Evolutionary conservation across 1,140 invertebrate genomes (phyloP), one percentile per base, ranked within the genome.

Genomic region (Sycophila sp.): DNA sequence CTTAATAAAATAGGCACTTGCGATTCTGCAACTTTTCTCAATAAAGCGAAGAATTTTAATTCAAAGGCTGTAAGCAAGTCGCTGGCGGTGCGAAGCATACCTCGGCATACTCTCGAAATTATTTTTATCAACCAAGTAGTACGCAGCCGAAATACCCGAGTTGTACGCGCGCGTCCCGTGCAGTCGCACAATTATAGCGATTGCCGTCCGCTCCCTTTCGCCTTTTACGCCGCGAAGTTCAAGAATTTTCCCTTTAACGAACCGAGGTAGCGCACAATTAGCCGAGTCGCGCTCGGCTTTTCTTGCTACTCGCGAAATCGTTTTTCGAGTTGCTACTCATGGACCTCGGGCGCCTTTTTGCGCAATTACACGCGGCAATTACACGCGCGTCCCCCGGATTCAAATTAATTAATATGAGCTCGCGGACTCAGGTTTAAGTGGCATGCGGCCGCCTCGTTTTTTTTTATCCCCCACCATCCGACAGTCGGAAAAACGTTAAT

Each of bases 321-420:
- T 5, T 11, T 36, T 36, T 36, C 5, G n/a, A 42, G 3, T 42
- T 15, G 40, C n/a, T n/a, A n/a, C 42, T 8, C 26, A 30, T 32
- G 51, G 26, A 32, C 51, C 51, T 28, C 19, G 42, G 17, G 7
- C n/a, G 11, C 30, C 38, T 63, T 51, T 63, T 55, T 10, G 28
- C 63, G 47, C 63, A 65, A 65, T 55, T 55, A 56, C 47, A 2
- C 40, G 49, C 49, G n/a, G 42, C 17, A 40, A 40, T 40, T 40
- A 40, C 38, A 30, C n/a, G 24, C 30, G 24, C 26, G 49, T 24
- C 2, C 49, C 22, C 49, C n/a, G 38, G 67, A 62, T 69, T 63
- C 32, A 63, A 69, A 69, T 69, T 69, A 62, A 69, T 69, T 62
- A 69, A 69, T 69, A 40, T 13, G 62, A 30, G 63, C 24, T 26